Percentiles rank a stretch among this genome's conserved stretches.
Evolutionary conservation across 2,113 vertebrate species (phyloP).

Genomic region (Indicator indicator): DNA sequence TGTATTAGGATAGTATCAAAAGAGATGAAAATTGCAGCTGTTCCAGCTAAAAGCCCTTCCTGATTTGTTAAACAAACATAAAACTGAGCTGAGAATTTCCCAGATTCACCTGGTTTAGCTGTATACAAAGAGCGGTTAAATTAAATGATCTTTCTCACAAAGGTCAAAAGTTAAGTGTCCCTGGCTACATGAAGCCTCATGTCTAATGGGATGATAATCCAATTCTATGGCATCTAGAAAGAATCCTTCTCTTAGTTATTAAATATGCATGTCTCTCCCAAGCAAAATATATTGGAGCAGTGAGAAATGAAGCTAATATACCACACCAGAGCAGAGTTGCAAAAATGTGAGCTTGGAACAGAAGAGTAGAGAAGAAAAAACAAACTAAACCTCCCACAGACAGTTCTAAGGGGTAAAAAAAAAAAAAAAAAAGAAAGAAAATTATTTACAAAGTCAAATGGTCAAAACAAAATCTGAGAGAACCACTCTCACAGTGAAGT

Average conservation of each 20-base stretch:
- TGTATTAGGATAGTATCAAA: conserved; percentile 69
- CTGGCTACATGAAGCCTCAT: conserved; percentile 69
- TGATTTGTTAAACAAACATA: conserved; percentile 71
- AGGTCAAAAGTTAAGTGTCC: conserved; percentile 77
- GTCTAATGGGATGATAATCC: conserved; percentile 73
- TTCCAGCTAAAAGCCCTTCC: conserved; percentile 70
- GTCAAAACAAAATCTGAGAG: neutral
- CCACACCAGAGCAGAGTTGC: conserved; percentile 47
- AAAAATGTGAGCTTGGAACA: conserved; percentile 70
- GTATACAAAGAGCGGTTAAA: conserved; percentile 66
- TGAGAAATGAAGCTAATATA: conserved; percentile 61
- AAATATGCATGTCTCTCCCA: conserved; percentile 67
- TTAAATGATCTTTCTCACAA: conserved; percentile 73
- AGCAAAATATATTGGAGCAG: conserved; percentile 68
- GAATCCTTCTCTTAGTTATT: conserved; percentile 71
- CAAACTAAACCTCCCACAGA: conserved; percentile 74
- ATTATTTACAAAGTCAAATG: conserved; percentile 46
- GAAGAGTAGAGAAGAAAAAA: conserved; percentile 70
- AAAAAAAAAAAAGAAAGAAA: neutral
- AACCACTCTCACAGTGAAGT: neutral
- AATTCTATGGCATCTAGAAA: conserved; percentile 71
- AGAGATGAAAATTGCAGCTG: conserved; percentile 73
- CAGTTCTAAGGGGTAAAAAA: conserved; percentile 58
- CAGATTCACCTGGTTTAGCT: conserved; percentile 69
- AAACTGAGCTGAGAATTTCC: conserved; percentile 64